Percentiles rank a stretch among this genome's conserved stretches.
Conservation (phyloP, 2,888 invertebrate genomes). For the Desoria tigrina region DNA sequence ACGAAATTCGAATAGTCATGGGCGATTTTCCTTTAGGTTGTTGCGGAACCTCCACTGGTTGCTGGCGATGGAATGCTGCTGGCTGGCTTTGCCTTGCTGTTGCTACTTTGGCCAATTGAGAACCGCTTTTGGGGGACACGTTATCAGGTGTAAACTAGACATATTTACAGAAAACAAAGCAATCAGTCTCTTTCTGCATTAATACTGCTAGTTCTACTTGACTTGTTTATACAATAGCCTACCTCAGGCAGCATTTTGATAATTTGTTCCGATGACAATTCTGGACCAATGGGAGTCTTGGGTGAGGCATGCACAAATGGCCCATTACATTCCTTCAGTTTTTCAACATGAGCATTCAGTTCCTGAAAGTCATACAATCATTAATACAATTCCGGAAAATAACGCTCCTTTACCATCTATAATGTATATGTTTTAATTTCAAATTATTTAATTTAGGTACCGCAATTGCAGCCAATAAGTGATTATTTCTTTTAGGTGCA, state of each 20-base stretch:
- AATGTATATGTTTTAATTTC: no score
- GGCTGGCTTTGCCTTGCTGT: slow-evolving; percentile 25
- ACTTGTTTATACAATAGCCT: no score
- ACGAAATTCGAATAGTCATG: slow-evolving; percentile 50
- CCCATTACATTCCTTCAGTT: slow-evolving; percentile 71
- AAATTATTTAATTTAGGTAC: no score
- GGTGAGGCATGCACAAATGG: slow-evolving; percentile 72
- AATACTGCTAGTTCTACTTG: no score
- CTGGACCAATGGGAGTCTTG: slow-evolving; percentile 69
- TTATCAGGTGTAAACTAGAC: no score
- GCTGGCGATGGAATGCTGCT: slow-evolving; percentile 22
- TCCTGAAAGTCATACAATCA: slow-evolving; percentile 61
- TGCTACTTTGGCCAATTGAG: slow-evolving; percentile 3
- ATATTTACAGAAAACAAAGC: no score
- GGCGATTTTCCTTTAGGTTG: slow-evolving; percentile 39
- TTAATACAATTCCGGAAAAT: slow-evolving; percentile 1
- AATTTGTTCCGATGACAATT: slow-evolving; percentile 65
- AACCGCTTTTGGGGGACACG: neutral
- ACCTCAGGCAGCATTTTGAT: slow-evolving; percentile 66
- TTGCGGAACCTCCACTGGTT: no score
- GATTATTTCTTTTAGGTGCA: slow-evolving; percentile 62
- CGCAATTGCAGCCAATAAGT: slow-evolving; percentile 66
- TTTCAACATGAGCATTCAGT: slow-evolving; percentile 73
- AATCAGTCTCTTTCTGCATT: no score
- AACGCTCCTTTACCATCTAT: slow-evolving; percentile 16